A percentile compares a stretch with the other conserved stretches of the same genome.
Conservation (phyloP, 2,797 vertebrate genomes). For the Hephaestus fuliginosus region DNA sequence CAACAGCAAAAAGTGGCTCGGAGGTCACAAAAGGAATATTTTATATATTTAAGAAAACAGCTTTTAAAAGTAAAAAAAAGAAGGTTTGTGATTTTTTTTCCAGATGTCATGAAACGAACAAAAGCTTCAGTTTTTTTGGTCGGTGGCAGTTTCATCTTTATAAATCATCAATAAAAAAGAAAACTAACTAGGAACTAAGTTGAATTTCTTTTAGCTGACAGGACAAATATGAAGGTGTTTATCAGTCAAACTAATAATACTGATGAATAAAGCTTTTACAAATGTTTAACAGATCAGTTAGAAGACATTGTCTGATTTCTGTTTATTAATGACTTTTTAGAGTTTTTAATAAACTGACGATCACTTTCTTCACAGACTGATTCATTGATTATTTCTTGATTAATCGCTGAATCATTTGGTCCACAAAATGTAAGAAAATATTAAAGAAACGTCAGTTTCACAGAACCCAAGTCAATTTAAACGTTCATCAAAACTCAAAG, state of each 20-base stretch:
- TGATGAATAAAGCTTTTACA: not conserved
- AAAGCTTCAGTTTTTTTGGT: not conserved
- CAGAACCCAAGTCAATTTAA: not conserved
- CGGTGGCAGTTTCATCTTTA: not conserved
- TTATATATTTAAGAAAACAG: not conserved
- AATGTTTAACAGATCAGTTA: not conserved
- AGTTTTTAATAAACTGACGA: too few relatives aligned
- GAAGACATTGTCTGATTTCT: not conserved
- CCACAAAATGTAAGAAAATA: too few relatives aligned
- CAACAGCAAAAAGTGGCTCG: not conserved
- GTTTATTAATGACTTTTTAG: too few relatives aligned
- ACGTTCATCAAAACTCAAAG: not conserved
- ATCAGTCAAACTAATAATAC: not conserved
- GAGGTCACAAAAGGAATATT: slow-evolving; percentile 2
- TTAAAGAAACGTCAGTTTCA: not conserved
- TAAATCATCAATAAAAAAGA: not conserved
- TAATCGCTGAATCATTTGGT: not conserved
- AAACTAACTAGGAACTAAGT: not conserved
- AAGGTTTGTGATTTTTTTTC: too few relatives aligned
- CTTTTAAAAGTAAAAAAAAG: too few relatives aligned
- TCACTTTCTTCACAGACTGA: too few relatives aligned
- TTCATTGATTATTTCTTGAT: not conserved
- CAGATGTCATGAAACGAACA: too few relatives aligned
- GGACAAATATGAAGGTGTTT: not conserved
- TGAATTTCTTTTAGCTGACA: not conserved